Percentiles rank a stretch among this genome's conserved stretches.
phyloP scores from a whole-genome alignment of 2,888 invertebrate species.

The Drosophila paracracens region DNA sequence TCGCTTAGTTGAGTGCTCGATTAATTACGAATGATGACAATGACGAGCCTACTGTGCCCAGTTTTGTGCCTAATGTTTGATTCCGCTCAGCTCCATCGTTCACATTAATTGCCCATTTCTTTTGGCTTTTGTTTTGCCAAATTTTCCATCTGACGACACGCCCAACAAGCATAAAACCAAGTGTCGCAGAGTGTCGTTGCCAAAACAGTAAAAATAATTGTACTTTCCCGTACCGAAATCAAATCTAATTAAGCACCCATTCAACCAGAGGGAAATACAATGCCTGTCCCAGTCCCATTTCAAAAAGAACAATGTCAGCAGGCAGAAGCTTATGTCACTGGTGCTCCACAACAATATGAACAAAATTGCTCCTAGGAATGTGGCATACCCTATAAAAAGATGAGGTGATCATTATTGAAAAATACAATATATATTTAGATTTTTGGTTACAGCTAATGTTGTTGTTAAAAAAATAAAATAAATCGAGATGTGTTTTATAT shows the following conservation, averaged over 20 bases:
- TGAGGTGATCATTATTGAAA: background rate
- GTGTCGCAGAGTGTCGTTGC: slow-evolving; percentile 30
- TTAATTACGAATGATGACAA: slow-evolving; percentile 37
- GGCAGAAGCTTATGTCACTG: slow-evolving; percentile 36
- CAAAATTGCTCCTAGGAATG: background rate
- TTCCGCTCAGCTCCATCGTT: slow-evolving; percentile 25
- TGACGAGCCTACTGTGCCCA: slow-evolving; percentile 20
- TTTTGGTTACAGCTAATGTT: background rate
- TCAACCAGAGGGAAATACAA: slow-evolving; percentile 21
- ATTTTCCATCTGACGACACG: slow-evolving; percentile 51
- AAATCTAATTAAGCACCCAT: slow-evolving; percentile 51
- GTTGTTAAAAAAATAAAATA: background rate
- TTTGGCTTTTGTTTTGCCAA: slow-evolving; percentile 31
- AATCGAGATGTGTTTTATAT: background rate
- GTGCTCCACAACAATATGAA: slow-evolving; percentile 13
- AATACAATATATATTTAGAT: accelerated
- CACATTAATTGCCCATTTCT: slow-evolving; percentile 36
- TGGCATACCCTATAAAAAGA: background rate
- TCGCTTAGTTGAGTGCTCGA: slow-evolving; percentile 22
- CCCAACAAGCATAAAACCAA: slow-evolving; percentile 37
- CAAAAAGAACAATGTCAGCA: slow-evolving; percentile 21
- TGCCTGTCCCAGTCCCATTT: slow-evolving; percentile 26
- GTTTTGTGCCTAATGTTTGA: slow-evolving; percentile 22
- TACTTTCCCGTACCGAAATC: slow-evolving; percentile 31
- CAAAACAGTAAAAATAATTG: slow-evolving; percentile 25